A percentile compares a stretch with the other conserved stretches of the same genome.
Evolutionary conservation across 2,113 vertebrate species (phyloP).

Genomic region (Aptenodytes patagonicus): DNA sequence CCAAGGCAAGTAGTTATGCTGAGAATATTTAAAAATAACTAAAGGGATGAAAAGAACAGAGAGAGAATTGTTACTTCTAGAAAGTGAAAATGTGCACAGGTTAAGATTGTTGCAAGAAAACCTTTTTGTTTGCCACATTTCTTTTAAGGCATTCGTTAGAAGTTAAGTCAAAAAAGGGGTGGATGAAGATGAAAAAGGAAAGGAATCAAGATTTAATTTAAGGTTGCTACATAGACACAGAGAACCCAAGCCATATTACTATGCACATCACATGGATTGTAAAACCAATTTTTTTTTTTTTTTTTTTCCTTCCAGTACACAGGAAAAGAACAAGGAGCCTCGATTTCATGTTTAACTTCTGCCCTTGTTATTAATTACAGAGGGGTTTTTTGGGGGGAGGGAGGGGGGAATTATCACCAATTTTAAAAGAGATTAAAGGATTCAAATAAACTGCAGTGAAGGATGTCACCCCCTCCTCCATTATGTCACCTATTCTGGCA

Average conservation of each 20-base stretch:
- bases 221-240: not conserved
- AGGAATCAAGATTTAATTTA: not conserved
- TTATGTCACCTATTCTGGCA: not conserved
- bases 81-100: not conserved
- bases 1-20: not conserved
- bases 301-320: not conserved
- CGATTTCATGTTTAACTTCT: not conserved
- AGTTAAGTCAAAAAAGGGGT: not conserved
- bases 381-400: accelerated
- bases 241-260: not conserved
- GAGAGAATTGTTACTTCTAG: not conserved
- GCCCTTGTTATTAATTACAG: not conserved
- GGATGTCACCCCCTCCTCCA: not conserved
- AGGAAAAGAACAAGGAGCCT: not conserved
- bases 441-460: not conserved
- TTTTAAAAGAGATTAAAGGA: not conserved
- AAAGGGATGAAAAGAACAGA: not conserved
- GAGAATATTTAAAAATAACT: not conserved
- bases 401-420: not conserved
- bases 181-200: not conserved
- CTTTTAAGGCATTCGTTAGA: not conserved
- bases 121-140: not conserved
- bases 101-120: not conserved
- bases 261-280: not conserved
- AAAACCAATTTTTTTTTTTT: not conserved